Conservation (phyloP, 2,888 invertebrate species). For the Drosophila buzzatii region DNA sequence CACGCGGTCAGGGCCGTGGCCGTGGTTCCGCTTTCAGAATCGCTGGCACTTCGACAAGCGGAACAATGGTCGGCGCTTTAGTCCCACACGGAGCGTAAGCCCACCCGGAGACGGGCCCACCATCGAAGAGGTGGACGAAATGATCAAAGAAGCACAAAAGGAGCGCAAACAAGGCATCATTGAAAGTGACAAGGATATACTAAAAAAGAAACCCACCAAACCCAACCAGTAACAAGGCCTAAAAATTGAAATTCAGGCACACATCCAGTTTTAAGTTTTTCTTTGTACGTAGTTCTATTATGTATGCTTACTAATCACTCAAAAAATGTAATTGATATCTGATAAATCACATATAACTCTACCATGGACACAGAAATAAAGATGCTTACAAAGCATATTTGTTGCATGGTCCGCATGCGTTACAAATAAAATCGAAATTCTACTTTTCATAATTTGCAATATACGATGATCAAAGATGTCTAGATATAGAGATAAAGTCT, state of each 20-base stretch:
- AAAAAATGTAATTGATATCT: constrained; percentile 35
- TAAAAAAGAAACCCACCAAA: constrained; percentile 78
- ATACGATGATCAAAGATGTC: background rate
- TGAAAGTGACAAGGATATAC: constrained; percentile 86
- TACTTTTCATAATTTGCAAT: background rate
- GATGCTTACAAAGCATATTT: constrained; percentile 59
- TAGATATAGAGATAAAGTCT: background rate
- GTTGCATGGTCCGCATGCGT: constrained; percentile 35
- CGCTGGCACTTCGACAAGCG: constrained; percentile 50
- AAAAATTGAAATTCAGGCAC: constrained; percentile 15
- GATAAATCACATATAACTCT: constrained; percentile 10
- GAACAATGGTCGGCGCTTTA: constrained; percentile 27
- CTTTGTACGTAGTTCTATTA: constrained; percentile 43
- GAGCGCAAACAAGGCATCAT: constrained; percentile 87
- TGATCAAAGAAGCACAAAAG: constrained; percentile 87
- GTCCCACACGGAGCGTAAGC: constrained; percentile 86
- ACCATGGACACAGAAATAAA: constrained; percentile 57
- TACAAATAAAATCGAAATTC: constrained; percentile 1
- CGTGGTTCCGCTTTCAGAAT: constrained; percentile 42
- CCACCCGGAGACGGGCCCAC: constrained; percentile 75
- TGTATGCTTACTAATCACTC: constrained; percentile 33
- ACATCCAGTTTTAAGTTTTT: constrained; percentile 49
- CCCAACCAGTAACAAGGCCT: constrained; percentile 33
- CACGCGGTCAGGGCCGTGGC: constrained; percentile 79
- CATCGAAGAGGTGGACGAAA: constrained; percentile 87